Conservation (phyloP, 2,888 invertebrate genomes). For the Drosophila ustulata region DNA sequence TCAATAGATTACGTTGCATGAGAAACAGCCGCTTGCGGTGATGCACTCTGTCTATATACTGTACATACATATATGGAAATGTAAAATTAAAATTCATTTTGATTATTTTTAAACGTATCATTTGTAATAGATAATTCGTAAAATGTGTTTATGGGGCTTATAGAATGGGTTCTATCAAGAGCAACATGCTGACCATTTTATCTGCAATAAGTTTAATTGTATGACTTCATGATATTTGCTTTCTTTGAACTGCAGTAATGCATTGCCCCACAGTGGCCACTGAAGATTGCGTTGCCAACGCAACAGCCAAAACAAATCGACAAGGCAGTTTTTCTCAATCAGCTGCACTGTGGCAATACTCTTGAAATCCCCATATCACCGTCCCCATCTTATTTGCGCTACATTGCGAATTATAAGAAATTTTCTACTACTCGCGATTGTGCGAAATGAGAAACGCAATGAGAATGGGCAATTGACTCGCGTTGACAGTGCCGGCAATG, state of each 20-base stretch:
- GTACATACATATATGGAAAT: too few species aligned
- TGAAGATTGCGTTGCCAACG: conserved; percentile 45
- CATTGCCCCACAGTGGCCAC: conserved; percentile 13
- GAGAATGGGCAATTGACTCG: conserved; percentile 19
- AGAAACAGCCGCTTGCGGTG: too few species aligned
- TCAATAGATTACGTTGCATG: neutral
- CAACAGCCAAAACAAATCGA: conserved; percentile 52
- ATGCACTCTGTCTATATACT: too few species aligned
- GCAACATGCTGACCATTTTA: neutral
- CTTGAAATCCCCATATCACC: conserved; percentile 1
- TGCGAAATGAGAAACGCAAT: conserved; percentile 23
- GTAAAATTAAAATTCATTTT: too few species aligned
- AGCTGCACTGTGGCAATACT: conserved; percentile 21
- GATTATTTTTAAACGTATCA: too few species aligned
- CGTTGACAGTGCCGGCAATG: conserved; percentile 4
- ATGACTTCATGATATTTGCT: neutral
- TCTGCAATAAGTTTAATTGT: neutral
- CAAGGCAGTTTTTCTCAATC: conserved; percentile 25
- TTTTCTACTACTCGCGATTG: conserved; percentile 20
- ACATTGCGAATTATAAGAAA: conserved; percentile 6
- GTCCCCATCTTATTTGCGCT: conserved; percentile 5
- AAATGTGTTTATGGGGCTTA: too few species aligned
- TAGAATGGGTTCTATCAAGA: too few species aligned
- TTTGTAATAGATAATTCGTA: too few species aligned
- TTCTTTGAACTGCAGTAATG: neutral